phyloP scores from a whole-genome alignment of 2,113 vertebrate species.

The Okapia johnstoni region DNA sequence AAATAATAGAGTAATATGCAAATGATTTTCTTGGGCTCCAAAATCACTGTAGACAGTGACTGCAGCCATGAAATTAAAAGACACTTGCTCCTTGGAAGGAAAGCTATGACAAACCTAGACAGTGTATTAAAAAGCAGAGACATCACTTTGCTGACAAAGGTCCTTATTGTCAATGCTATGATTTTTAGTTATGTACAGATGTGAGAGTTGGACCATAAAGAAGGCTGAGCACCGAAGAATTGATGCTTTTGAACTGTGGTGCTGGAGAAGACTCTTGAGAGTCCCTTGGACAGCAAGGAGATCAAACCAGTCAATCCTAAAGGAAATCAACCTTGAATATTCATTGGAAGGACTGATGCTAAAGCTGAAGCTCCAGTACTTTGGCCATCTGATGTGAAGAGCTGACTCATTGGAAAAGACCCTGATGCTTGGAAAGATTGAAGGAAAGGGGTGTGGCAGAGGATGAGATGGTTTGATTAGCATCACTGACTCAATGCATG shows the following conservation, averaged over 20 bases:
- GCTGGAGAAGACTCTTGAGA: neutral
- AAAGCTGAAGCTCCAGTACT: neutral
- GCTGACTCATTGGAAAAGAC: neutral
- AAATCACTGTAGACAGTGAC: neutral
- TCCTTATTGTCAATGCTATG: neutral
- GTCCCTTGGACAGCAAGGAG: neutral
- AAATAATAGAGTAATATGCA: neutral
- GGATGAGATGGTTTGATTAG: neutral
- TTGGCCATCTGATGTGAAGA: neutral
- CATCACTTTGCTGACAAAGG: neutral
- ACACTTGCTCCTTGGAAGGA: neutral
- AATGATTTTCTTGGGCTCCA: neutral
- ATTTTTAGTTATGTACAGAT: neutral
- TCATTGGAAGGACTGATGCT: neutral
- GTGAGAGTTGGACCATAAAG: neutral
- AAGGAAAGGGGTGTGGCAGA: neutral
- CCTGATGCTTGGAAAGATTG: neutral
- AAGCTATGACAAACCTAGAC: neutral
- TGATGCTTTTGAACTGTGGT: neutral
- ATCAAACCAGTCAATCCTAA: neutral
- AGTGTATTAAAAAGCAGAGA: neutral
- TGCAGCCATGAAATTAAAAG: neutral
- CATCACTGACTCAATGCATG: neutral
- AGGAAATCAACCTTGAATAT: neutral
- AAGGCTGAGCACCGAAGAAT: neutral